phyloP scores from a whole-genome alignment of 2,113 vertebrate species.

The Carassius carassius region DNA sequence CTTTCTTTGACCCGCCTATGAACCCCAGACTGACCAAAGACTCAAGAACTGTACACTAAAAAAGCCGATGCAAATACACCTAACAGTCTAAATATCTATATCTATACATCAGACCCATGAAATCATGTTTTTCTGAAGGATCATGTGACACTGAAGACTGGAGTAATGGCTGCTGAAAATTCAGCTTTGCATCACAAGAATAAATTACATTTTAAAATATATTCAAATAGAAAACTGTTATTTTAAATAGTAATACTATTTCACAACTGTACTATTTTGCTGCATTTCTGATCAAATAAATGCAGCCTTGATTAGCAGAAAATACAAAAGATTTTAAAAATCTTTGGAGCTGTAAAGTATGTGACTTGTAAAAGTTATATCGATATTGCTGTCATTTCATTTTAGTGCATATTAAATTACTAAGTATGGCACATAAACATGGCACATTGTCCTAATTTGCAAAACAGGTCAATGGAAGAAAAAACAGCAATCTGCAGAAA shows the following conservation, averaged over 20 bases:
- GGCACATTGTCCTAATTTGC: conserved; percentile 12
- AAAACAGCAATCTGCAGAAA: conserved; percentile 40
- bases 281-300: neutral
- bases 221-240: neutral
- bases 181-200: neutral
- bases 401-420: conserved; percentile 16
- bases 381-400: neutral
- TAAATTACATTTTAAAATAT: neutral
- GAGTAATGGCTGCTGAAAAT: neutral
- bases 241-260: neutral
- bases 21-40: neutral
- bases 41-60: neutral
- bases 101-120: neutral
- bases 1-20: neutral
- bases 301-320: neutral
- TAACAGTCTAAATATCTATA: neutral
- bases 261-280: neutral
- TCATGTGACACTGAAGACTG: neutral
- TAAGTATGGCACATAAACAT: conserved; percentile 7
- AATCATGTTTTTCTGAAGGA: neutral
- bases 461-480: conserved; percentile 39
- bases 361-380: neutral
- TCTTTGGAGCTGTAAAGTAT: neutral
- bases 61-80: too few relatives aligned
- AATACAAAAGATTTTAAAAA: neutral